Conservation (phyloP, 2,113 vertebrate species). For the Dicrurus megarhynchus region DNA sequence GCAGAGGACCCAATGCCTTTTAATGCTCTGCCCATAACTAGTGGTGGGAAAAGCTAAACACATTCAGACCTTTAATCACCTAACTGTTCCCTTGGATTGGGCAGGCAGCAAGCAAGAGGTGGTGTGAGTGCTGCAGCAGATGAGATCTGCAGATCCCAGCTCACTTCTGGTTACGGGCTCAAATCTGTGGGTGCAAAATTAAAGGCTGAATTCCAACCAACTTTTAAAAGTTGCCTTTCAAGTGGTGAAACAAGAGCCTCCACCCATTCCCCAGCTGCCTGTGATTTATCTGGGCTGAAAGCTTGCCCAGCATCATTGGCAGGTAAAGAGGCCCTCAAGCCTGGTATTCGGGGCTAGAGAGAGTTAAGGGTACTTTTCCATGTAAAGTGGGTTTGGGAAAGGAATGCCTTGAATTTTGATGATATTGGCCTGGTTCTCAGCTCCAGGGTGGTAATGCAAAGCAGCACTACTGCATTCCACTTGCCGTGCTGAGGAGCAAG, state of each 20-base stretch:
- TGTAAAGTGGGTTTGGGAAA: slow-evolving; percentile 26
- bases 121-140: neutral
- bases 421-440: slow-evolving; percentile 26
- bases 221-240: slow-evolving; percentile 2
- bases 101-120: neutral
- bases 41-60: neutral
- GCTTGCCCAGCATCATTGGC: neutral
- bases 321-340: slow-evolving; percentile 17
- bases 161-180: neutral
- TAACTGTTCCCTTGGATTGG: neutral
- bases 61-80: neutral
- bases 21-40: neutral
- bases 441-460: neutral
- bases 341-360: slow-evolving; percentile 9
- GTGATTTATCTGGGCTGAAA: slow-evolving; percentile 13
- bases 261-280: neutral
- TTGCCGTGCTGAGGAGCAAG: slow-evolving; percentile 6
- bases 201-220: slow-evolving; percentile 26
- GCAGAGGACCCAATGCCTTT: neutral
- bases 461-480: slow-evolving; percentile 43
- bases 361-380: slow-evolving; percentile 23
- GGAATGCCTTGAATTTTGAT: slow-evolving; percentile 56
- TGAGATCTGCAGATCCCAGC: neutral
- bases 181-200: slow-evolving; percentile 23
- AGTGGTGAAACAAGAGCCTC: neutral